Base-by-base conservation (phyloP, 2,888 invertebrate species). In the Sycophila texana region DNA sequence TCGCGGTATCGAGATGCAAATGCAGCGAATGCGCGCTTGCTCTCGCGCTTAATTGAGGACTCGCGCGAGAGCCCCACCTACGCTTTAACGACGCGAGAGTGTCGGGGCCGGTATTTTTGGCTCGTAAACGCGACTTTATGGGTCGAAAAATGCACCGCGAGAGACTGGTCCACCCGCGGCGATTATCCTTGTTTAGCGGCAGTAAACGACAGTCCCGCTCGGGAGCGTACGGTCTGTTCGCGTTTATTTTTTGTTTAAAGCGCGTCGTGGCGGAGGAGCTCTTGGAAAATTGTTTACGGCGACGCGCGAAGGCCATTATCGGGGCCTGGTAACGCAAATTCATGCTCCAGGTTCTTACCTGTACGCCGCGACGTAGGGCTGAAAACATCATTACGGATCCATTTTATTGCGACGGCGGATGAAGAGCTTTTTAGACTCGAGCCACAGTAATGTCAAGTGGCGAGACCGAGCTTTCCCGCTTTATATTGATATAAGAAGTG, bases 1-100 rank as follows among this genome's bases (percentile, higher is more conserved):
- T 3, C 60, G 49, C 26, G 74, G 68, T 75, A 75, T 75, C 61
- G 75, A 75, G 47, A 70, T 68, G 75, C 75, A 75, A 75, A 75
- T 75, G 53, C n/a, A 2, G n/a, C n/a, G n/a, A n/a, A n/a, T 10
- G 39, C 39, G 30, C 5, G 30, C 30, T 4, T 7, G 16, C 47
- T 57, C 22, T 16, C 65, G 57, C 22, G 47, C 67, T 74, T 74
- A 74, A 74, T 74, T 60, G 67, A 74, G 58, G n/a, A 39, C 58
- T 65, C 55, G 39, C 39, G 39, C 7, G 10, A 39, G 39, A 39
- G 47, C 74, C 67, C 51, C 66, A 26, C 67, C 74, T 60, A 51
- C 26, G 55, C 53, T 74, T 66, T 74, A 74, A 66, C 49, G 63
- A 55, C 18, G 47, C 55, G 5, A 13, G 26, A 20, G 71, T 18